Evolutionary conservation across 2,113 vertebrate species (phyloP).

Genomic region (Microcebus tavaratra): DNA sequence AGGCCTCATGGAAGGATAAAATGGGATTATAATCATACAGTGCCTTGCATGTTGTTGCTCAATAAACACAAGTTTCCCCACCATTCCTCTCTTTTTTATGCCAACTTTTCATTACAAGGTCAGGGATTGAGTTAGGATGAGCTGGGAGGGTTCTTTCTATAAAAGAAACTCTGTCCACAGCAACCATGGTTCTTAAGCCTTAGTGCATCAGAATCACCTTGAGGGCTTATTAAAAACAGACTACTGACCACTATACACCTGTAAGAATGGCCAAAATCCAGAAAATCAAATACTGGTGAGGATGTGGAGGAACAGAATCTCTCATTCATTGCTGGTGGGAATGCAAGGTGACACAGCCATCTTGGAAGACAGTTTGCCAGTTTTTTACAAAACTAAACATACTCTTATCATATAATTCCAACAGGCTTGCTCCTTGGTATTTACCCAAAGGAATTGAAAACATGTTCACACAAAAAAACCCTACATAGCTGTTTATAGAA

Average conservation of each 20-base stretch:
- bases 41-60: neutral
- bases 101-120: neutral
- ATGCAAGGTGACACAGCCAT: neutral
- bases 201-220: neutral
- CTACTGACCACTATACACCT: neutral
- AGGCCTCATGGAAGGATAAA: neutral
- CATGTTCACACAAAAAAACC: neutral
- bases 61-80: neutral
- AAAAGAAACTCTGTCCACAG: neutral
- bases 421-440: neutral
- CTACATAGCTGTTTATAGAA: neutral
- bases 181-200: neutral
- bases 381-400: neutral
- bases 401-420: neutral
- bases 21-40: neutral
- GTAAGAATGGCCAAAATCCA: neutral
- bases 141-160: neutral
- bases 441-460: neutral
- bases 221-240: neutral
- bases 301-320: too few species aligned
- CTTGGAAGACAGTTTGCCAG: neutral
- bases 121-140: neutral
- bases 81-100: rapidly evolving
- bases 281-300: neutral
- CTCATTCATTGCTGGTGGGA: neutral